Evolutionary conservation across 2,113 vertebrate species (phyloP), one percentile per base, ranked within the genome.

Genomic region (Hippoglossus stenolepis): DNA sequence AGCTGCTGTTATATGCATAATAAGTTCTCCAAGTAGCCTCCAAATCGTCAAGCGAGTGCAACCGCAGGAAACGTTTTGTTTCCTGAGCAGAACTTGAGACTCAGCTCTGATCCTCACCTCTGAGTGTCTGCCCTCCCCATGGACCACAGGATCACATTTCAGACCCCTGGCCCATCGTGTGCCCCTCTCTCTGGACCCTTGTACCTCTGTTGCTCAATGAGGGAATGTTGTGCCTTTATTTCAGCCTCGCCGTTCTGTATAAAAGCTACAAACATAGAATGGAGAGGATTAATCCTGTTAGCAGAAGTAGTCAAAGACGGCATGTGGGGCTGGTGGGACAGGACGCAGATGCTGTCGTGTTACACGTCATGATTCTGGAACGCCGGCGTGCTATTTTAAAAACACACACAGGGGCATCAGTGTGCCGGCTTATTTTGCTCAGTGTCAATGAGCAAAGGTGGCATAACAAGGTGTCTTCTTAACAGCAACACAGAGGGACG

Each of bases 21-120:
- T 67, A 77, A 54, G 77, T 75, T 63, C 84, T 86, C 72, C 67
- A 70, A 79, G 76, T 67, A 58, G 21, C 71, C 77, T 77, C 61
- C 67, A 74, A 28, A 68, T 80, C 67, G 62, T 73, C 74, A 77
- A 74, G 53, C 35, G 51, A 89, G 59, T 73, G 79, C 49, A 81
- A 79, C 73, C 53, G 73, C 77, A 80, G 88, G 88, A 92, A 88
- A 87, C 70, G 12, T 80, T 84, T 85, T 31, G 68, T 80, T 82
- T 88, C 74, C 77, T 75, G 65, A 81, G 64, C 56, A 87, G 66
- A 86, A 86, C 80, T 73, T 81, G 69, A 70, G 86, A 51, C 53
- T 77, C n/a, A 13, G 9, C 31, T 65, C 15, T 65, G 70, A 82
- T 75, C 70, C 49, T 66, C 7, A 10, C 43, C 43, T 72, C 24